Evolutionary conservation across 1,140 invertebrate species (phyloP), one percentile per base, ranked within the genome.

Genomic region (Temnothorax nylanderi): DNA sequence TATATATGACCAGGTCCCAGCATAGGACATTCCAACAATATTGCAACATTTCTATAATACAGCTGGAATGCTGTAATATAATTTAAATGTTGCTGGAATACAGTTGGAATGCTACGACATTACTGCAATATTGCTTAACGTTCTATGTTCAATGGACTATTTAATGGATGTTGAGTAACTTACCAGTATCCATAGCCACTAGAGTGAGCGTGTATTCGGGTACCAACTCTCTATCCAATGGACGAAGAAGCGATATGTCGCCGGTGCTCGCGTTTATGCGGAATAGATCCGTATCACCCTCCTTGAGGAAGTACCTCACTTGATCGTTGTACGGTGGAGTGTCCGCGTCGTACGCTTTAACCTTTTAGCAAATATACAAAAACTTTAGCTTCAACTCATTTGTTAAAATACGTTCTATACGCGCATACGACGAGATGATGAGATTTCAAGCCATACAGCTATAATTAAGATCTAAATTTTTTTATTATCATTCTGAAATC

Each of bases 111-210:
- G 3, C 44, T 26, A n/a, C 16, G 11, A 64, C 18, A 7, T 21
- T 65, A 18, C 7, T 49, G 18, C 37, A 67, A 67, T 44, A 67
- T 67, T 44, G 18, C 3, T 47, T 11, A 5, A 56, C 8, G n/a
- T 56, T 56, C 18, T 34, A 3, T 18, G 34, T 32, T 8, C 21
- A 60, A n/a, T 21, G 10, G 7, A 1, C 3, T 75, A 41, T 65
- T 77, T 34, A 47, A 78, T 32, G n/a, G 0, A 26, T 26, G 13
- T 3, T 26, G 10, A 37, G 2, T 86, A 87, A 96, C 97, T 97
- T 95, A 99, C 98, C 98, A 87, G 98, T 98, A 96, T 99, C 98
- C 97, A 98, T 98, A 67, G 98, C 98, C 56, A 98, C 97, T 47
- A 99, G 95, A 1, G 98, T 98, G 65, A 99, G 96, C 11, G 97